A percentile compares a stretch with the other conserved stretches of the same genome.
phyloP scores from a whole-genome alignment of 1,140 invertebrate species.

The Andrena cerasifolii region DNA sequence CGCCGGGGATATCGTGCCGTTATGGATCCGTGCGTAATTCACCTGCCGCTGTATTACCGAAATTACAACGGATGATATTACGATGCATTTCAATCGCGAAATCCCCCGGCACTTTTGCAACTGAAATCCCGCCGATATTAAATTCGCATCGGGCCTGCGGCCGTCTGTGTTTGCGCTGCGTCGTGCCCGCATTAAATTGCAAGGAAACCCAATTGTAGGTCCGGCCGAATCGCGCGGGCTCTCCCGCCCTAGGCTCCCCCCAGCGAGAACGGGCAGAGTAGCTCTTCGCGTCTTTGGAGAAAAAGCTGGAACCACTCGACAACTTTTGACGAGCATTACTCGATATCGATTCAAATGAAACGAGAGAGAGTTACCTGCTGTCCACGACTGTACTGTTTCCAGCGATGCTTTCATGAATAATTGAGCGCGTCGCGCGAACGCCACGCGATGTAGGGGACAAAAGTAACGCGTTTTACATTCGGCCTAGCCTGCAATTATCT shows the following conservation, averaged over 20 bases:
- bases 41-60: conserved; percentile 50
- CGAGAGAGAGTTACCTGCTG: conserved; percentile 6
- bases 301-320: not conserved
- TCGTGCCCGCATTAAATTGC: conserved; percentile 44
- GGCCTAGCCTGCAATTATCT: too few species aligned
- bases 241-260: too few species aligned
- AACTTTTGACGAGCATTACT: conserved; percentile 19
- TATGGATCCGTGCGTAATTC: conserved; percentile 53
- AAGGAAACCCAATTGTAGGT: not conserved
- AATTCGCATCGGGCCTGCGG: conserved; percentile 43
- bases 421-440: conserved; percentile 33
- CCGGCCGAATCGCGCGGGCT: too few species aligned
- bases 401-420: conserved; percentile 45
- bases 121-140: conserved; percentile 47
- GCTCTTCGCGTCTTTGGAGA: not conserved
- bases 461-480: too few species aligned
- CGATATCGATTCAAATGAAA: conserved; percentile 38
- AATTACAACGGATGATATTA: conserved; percentile 63
- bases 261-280: too few species aligned
- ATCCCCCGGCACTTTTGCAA: conserved; percentile 50
- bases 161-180: conserved; percentile 42
- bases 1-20: conserved; percentile 21
- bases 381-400: conserved; percentile 21
- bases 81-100: conserved; percentile 61
- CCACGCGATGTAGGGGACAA: conserved; percentile 39